Evolutionary conservation across 1,140 invertebrate species (phyloP), one percentile per base, ranked within the genome.

Genomic region (Ips typographus): DNA sequence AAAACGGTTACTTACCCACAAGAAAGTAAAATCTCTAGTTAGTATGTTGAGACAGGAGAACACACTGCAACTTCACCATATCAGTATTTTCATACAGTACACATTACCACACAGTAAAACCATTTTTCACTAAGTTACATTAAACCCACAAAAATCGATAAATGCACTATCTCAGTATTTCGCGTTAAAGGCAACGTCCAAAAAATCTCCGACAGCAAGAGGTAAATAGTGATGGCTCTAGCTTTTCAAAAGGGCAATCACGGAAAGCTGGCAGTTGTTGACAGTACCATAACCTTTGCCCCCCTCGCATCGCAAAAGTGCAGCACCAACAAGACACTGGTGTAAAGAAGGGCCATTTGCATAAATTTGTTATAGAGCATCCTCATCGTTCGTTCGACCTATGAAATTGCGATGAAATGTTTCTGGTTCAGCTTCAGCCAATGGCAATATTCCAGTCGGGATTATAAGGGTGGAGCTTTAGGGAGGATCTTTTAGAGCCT

Each of bases 271-370:
- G 58, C 47, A 65, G 62, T 65, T 71, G 56, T 65, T 65, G 63
- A 71, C 63, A 65, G 64, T 66, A 65, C 62, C 52, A 62, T 65
- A 71, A 65, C 64, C 64, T 71, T 65, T 66, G 56, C 62, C 69
- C 69, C 69, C 58, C 64, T 65, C 38, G 64, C 56, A 47, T 71
- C n/a, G 62, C 69, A 71, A 71, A 71, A 71, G 69, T 62, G 68
- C 68, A 71, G 69, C 69, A 71, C 69, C 63, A 71, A 71, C 61
- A 65, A 70, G 69, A 71, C 62, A 66, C 69, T 71, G 69, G 57
- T 66, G 63, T 71, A 65, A 71, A 71, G 69, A 71, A 71, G 69
- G 69, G 69, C 69, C 69, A 71, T 71, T 71, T 71, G 69, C 69
- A 71, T 71, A 66, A 71, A 71, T 71, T 71, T 66, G 56, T 41